Percentiles rank a stretch among this genome's conserved stretches.
Evolutionary conservation across 92 coral and sea anemone species (phyloP).

Genomic region (Phenganax stokvisi): DNA sequence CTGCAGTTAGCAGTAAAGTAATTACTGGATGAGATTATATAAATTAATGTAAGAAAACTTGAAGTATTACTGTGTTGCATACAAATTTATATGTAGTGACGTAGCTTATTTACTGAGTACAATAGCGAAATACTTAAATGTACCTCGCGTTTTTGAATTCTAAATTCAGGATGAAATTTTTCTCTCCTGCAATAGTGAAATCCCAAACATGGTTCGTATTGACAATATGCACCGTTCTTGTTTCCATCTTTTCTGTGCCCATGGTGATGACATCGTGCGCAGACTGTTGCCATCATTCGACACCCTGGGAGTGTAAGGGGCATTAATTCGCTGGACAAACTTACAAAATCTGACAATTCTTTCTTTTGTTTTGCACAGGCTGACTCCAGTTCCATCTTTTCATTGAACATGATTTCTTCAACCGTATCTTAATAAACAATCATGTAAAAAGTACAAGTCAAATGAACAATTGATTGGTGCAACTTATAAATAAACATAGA

Average conservation of each 20-base stretch:
- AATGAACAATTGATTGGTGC: too few relatives aligned
- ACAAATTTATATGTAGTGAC: too few relatives aligned
- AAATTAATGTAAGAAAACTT: too few relatives aligned
- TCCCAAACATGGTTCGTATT: neutral
- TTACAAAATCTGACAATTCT: neutral
- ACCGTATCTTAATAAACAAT: neutral
- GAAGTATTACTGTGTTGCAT: too few relatives aligned
- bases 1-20: too few relatives aligned
- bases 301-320: constrained; percentile 9
- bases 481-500: too few relatives aligned
- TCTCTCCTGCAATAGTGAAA: neutral
- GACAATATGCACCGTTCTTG: neutral
- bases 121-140: too few relatives aligned
- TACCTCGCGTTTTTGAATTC: constrained; percentile 5
- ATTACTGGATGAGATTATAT: too few relatives aligned
- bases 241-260: constrained; percentile 12
- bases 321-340: neutral
- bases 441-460: too few relatives aligned
- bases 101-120: too few relatives aligned
- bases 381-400: neutral
- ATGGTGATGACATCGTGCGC: neutral
- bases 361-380: neutral
- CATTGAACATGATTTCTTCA: constrained; percentile 1
- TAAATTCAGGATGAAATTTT: constrained; percentile 4
- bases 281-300: neutral